phyloP scores from a whole-genome alignment of 2,888 invertebrate species.

The Dione vanillae region DNA sequence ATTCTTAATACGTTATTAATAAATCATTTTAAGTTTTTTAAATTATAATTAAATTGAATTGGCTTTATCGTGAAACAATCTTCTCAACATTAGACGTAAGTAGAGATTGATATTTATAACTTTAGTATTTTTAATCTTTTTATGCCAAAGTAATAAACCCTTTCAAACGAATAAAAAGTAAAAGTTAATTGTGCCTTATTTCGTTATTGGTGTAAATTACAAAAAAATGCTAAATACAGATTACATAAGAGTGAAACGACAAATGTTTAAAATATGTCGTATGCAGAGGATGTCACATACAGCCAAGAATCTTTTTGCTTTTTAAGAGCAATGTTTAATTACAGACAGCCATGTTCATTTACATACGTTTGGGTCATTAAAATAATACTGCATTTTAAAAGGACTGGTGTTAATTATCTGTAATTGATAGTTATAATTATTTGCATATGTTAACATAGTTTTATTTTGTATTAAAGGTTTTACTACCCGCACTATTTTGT shows the following conservation, averaged over 20 bases:
- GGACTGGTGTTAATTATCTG: conserved; percentile 13
- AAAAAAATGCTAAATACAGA: background rate
- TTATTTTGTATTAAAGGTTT: background rate
- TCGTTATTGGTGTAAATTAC: no score
- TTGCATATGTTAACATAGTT: background rate
- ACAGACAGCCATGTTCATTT: conserved; percentile 33
- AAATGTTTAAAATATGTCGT: conserved; percentile 51
- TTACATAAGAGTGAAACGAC: conserved; percentile 43
- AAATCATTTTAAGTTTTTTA: no score
- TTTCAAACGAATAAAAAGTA: no score
- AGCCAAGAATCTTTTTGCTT: conserved; percentile 19
- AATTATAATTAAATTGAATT: no score
- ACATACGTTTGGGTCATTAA: conserved; percentile 44
- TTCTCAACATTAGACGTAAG: no score
- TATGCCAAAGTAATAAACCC: no score
- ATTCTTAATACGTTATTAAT: no score
- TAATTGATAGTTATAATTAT: conserved; percentile 14
- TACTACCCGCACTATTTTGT: no score
- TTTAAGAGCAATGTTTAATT: conserved; percentile 21
- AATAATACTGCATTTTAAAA: conserved; percentile 7
- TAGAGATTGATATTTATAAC: no score
- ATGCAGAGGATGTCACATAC: conserved; percentile 47
- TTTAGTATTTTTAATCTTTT: no score
- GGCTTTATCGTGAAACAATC: no score
- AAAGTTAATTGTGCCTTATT: no score